Base-by-base conservation (phyloP, 1,140 invertebrate genomes). In the Zaprionus gabonicus region DNA sequence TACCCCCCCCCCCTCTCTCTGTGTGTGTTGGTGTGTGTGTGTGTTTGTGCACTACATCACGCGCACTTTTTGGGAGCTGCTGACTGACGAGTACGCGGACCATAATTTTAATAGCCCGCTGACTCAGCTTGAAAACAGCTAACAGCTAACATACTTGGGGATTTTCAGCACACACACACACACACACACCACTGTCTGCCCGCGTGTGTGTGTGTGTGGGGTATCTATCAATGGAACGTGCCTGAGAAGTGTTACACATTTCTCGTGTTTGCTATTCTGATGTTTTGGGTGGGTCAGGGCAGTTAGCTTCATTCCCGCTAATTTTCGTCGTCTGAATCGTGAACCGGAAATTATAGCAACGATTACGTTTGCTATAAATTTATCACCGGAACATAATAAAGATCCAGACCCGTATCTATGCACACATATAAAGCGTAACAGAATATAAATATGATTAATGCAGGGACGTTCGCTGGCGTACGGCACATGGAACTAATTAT, bases 151-250 rank as follows among this genome's bases (percentile, higher is more conserved):
- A 36, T n/a, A 31, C 9, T 13, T 34, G 53, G 51, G 55, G 34
- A 27, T 56, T 65, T 65, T 65, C 23, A 60, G 20, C 15, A 15
- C 20, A 59, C 20, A 31, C 13, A 28, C 12, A 28, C 12, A 58
- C 41, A 3, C 13, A 58, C 41, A 3, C 13, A 9, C 3, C 3
- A 6, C 3, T 53, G 3, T 31, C 28, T 36, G 7, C 31, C 23
- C 2, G 23, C 23, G 23, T 23, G 6, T 36, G 28, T 5, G 17
- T 53, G 49, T 53, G 12, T 28, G 15, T 65, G 31, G 20, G 12
- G 27, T 60, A 51, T 60, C 27, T 65, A 76, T 53, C 46, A 56
- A 23, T 71, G 55, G 27, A 65, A 65, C 60, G 68, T 76, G 68
- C 55, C 31, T 36, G 59, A 4, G 15, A 5, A 34, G 15, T 56